Conservation (phyloP, 2,797 vertebrate genomes). For the Hyperoplus immaculatus region DNA sequence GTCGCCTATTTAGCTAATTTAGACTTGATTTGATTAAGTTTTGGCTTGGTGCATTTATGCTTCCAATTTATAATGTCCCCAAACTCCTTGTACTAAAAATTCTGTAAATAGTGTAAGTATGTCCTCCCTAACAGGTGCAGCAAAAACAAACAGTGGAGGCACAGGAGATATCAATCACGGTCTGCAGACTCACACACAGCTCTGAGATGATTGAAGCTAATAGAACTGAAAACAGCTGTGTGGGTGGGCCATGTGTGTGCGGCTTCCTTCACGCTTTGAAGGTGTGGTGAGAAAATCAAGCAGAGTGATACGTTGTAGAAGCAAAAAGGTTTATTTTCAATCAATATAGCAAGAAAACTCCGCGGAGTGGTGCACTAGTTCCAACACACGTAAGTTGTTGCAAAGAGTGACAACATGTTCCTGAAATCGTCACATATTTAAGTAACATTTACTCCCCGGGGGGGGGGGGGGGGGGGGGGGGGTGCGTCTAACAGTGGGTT, state of each 20-base stretch:
- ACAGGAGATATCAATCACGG: background rate
- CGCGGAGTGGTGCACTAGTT: no score
- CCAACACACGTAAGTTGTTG: no score
- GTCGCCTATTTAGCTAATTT: constrained; percentile 10
- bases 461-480: no score
- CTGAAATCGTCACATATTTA: no score
- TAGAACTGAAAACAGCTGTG: background rate
- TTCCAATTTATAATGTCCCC: constrained; percentile 1
- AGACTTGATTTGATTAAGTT: background rate
- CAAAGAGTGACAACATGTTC: no score
- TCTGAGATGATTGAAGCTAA: background rate
- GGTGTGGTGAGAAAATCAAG: no score
- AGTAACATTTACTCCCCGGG: no score
- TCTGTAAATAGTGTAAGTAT: background rate
- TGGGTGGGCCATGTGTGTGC: background rate
- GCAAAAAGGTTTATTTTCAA: no score
- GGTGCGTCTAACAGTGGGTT: no score
- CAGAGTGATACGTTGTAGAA: no score
- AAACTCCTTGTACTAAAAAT: background rate
- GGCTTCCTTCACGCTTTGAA: background rate
- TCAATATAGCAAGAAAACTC: no score
- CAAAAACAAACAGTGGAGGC: background rate
- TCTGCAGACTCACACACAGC: background rate
- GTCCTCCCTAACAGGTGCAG: background rate
- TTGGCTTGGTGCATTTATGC: constrained; percentile 6